Conservation (phyloP, 2,888 invertebrate species). For the Magallana nippona region DNA sequence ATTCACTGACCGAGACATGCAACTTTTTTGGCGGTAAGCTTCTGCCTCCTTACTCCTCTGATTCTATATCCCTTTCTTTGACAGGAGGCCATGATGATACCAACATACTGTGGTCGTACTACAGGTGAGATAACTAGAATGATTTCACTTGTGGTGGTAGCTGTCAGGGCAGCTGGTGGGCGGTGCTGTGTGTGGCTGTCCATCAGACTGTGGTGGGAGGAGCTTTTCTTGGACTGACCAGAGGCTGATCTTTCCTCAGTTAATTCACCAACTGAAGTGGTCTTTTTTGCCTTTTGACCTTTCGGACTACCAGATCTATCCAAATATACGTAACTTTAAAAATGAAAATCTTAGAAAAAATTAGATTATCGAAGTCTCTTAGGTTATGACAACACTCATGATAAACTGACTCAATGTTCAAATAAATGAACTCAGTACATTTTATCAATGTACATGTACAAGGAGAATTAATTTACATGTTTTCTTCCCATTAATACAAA, state of each 20-base stretch:
- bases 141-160: constrained; percentile 70
- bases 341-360: too few relatives aligned
- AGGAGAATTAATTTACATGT: too few relatives aligned
- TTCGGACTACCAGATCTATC: constrained; percentile 65
- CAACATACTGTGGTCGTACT: constrained; percentile 71
- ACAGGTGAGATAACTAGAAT: constrained; percentile 73
- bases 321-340: neutral
- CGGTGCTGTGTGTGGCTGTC: constrained; percentile 48
- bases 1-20: constrained; percentile 67
- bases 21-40: constrained; percentile 69
- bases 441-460: too few relatives aligned
- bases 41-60: constrained; percentile 68
- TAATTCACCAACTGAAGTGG: constrained; percentile 52
- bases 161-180: constrained; percentile 72
- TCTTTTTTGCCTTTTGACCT: constrained; percentile 65
- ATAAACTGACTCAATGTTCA: too few relatives aligned
- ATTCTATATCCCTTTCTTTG: constrained; percentile 75
- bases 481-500: neutral
- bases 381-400: too few relatives aligned
- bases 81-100: constrained; percentile 71
- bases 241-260: constrained; percentile 46
- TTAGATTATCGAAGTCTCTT: too few relatives aligned
- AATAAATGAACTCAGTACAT: too few relatives aligned
- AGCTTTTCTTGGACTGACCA: neutral
- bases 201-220: constrained; percentile 14